Base-by-base conservation (phyloP, 35 echinoderm and acorn worm species). In the Heliocidaris tuberculata region DNA sequence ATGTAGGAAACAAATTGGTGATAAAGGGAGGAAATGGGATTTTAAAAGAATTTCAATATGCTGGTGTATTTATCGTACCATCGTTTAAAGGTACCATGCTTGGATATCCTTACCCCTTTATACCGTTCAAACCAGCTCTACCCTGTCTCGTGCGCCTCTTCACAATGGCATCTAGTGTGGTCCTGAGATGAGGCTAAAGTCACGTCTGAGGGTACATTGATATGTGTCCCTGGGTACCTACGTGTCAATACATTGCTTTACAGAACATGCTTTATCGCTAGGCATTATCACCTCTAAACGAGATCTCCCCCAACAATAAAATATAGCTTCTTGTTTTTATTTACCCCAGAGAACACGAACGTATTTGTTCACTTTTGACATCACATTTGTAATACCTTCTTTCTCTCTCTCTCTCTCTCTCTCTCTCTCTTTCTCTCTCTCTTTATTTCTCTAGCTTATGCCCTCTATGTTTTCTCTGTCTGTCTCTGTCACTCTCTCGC, bases 221-320 rank as follows among this genome's bases (percentile, higher is more conserved):
- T 78, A 78, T 78, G 65, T 78, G 65, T 78, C 65, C 65, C 65
- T 78, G 27, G 65, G 65, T 78, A 78, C 21, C 27, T 78, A n/a
- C 65, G 65, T 78, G 65, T 78, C 65, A 78, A 78, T 78, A 78
- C 65, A 78, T 78, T 78, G 65, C 65, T 78, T 78, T 78, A 78
- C 65, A 78, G 21, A 78, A 19, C 65, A 78, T 78, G 65, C 65
- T 78, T 78, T n/a, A 78, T 78, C 65, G 65, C 65, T 24, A n/a
- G 65, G 27, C 65, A 71, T 78, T 78, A 78, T n/a, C 65, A 78
- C 65, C 65, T 78, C 65, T 78, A 78, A 78, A 78, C 27, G 17
- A 2, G 65, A 78, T 78, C 65, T 78, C 65, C 65, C 21, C 6
- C 7, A 27, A 78, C 65, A 78, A 78, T 78, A 78, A 78, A 56